Base-by-base conservation (phyloP, 2,888 invertebrate species). In the Maniola hyperantus region DNA sequence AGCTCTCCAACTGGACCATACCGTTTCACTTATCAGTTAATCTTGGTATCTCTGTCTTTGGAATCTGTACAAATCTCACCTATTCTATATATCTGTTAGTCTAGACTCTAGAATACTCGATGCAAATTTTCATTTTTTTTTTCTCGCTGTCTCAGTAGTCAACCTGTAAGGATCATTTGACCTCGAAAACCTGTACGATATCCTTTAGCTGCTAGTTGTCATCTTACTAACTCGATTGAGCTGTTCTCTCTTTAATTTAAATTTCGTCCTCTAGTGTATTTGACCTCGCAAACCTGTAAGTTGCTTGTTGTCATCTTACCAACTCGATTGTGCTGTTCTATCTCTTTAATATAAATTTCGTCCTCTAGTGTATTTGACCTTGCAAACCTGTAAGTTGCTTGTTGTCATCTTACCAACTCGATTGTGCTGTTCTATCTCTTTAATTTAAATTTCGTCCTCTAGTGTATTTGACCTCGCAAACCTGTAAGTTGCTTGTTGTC, bases 101-200 rank as follows among this genome's bases (percentile, higher is more conserved):
- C n/a, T n/a, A n/a, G n/a, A n/a, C n/a, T n/a, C n/a, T n/a, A n/a
- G n/a, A n/a, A 39, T 8, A 39, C 1, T 39, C 8, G 11, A 39
- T 1, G 1, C 39, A 10, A 2, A 5, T 8, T 6, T 46, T 15
- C 6, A 2, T 7, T 46, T 46, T 15, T 1, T 15, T 46, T n/a
- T n/a, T n/a, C n/a, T 15, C 13, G 5, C 13, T 46, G 15, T 18
- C 46, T 7, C 15, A 46, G 15, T 15, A 7, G 46, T 46, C 13
- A 8, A 15, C 15, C 6, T 46, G 1, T 7, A 15, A n/a, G n/a
- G n/a, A n/a, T n/a, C n/a, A 5, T 0, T n/a, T 15, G 1, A n/a
- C n/a, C n/a, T n/a, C n/a, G n/a, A 13, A 53, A 53, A 53, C 33
- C 53, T 53, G 53, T 33, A 53, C n/a, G n/a, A 46, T 7, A 15